Evolutionary conservation across 2,797 vertebrate genomes (phyloP).

Genomic region (Kryptopterus vitreolus): DNA sequence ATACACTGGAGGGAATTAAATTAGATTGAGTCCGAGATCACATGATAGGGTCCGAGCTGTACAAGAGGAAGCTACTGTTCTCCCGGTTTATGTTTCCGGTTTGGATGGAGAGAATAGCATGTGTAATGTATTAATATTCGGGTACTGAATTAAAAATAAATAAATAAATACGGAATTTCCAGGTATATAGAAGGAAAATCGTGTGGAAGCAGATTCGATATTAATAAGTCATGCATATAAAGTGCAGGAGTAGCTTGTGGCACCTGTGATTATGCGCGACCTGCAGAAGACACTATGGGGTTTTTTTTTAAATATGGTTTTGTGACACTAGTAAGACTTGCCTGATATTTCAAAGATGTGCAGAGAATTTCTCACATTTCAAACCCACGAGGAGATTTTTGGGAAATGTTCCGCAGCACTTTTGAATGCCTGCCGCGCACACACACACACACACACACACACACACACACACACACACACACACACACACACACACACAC

Average conservation of each 20-base stretch:
- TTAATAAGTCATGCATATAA: neutral
- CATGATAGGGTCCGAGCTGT: slow-evolving; percentile 22
- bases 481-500: too few species aligned
- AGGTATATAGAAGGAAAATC: neutral
- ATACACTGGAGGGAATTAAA: slow-evolving; percentile 37
- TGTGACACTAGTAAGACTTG: neutral
- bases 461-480: too few species aligned
- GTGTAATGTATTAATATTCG: neutral
- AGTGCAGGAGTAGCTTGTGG: neutral
- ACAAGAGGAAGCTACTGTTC: neutral
- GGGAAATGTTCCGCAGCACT: neutral
- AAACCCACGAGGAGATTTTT: neutral
- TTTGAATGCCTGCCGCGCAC: too few species aligned
- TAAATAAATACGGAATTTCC: neutral
- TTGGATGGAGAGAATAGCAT: too few species aligned
- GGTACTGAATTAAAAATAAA: neutral
- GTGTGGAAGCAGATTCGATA: neutral
- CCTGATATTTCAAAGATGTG: neutral
- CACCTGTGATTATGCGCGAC: neutral
- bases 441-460: too few species aligned
- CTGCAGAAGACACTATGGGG: neutral
- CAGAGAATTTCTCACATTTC: neutral
- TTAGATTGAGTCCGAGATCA: slow-evolving; percentile 34
- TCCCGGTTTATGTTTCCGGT: slow-evolving; percentile 16
- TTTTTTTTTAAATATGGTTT: neutral